Percentiles rank a stretch among this genome's conserved stretches.
Conservation (phyloP, 2,113 vertebrate species). For the Syrrhaptes paradoxus region DNA sequence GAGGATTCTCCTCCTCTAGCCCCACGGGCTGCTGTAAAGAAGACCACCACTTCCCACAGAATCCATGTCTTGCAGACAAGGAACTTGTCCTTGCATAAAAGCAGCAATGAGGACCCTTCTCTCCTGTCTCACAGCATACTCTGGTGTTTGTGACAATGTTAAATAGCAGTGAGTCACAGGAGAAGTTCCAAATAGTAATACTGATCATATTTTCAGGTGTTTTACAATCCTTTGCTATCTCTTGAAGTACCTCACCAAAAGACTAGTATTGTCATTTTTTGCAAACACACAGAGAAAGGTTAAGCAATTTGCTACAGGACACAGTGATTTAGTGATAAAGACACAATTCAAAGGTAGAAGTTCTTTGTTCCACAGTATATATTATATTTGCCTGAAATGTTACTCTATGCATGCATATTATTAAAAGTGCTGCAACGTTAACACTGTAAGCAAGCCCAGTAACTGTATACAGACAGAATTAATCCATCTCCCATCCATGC, state of each 20-base stretch:
- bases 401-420: neutral
- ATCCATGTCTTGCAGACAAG: neutral
- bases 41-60: neutral
- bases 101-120: neutral
- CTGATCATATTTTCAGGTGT: neutral
- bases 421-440: neutral
- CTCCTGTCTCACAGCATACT: neutral
- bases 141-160: neutral
- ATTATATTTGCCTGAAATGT: neutral
- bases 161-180: neutral
- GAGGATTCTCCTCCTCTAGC: neutral
- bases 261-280: neutral
- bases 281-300: neutral
- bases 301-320: neutral
- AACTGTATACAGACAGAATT: neutral
- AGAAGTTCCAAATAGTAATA: neutral
- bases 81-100: neutral
- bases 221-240: neutral
- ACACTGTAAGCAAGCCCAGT: neutral
- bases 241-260: neutral
- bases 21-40: neutral
- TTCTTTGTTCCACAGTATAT: neutral
- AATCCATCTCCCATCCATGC: neutral
- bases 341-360: neutral
- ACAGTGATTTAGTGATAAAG: accelerated